These are phyloP conservation scores for Cryptophagus acutangulus DNA, from an alignment of 2,888 invertebrate species.

Conservation along the genomic window DNA sequence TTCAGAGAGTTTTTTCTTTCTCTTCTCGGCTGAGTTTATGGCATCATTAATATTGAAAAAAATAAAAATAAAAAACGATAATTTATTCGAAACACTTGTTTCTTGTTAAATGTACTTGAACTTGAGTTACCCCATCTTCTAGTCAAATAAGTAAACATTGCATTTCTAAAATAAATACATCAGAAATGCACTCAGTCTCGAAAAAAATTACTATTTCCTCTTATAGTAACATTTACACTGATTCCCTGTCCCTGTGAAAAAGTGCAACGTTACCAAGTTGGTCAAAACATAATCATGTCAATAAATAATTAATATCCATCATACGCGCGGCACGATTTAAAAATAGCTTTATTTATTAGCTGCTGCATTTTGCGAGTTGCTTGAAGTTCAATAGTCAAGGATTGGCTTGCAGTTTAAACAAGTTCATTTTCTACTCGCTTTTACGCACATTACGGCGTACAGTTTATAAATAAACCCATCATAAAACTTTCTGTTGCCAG, in stretches of 20 bases:
- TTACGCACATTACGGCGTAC: neutral
- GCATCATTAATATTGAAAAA: no score
- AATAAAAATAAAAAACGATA: no score
- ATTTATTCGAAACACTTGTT: slow-evolving; percentile 7
- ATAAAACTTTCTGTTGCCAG: neutral
- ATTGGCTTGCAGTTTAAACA: neutral
- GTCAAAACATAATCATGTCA: neutral
- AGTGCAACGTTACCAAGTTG: neutral
- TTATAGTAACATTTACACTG: no score
- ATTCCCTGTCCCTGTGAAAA: no score
- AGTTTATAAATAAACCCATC: neutral
- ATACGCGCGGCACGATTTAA: neutral
- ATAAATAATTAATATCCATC: neutral
- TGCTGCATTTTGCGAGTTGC: slow-evolving; percentile 2
- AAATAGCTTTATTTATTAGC: neutral
- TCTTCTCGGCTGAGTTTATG: no score
- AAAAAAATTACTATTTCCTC: no score
- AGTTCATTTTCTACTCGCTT: slow-evolving; percentile 1
- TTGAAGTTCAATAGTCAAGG: slow-evolving; percentile 2
- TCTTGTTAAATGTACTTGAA: slow-evolving; percentile 4
- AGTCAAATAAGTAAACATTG: slow-evolving; percentile 5
- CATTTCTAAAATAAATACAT: slow-evolving; percentile 3
- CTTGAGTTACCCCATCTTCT: slow-evolving; percentile 4
- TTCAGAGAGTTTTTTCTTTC: neutral
- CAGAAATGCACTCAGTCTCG: slow-evolving; percentile 2